Evolutionary conservation across 2,113 vertebrate genomes (phyloP), one percentile per base, ranked within the genome.

Genomic region (Siniperca chuatsi): DNA sequence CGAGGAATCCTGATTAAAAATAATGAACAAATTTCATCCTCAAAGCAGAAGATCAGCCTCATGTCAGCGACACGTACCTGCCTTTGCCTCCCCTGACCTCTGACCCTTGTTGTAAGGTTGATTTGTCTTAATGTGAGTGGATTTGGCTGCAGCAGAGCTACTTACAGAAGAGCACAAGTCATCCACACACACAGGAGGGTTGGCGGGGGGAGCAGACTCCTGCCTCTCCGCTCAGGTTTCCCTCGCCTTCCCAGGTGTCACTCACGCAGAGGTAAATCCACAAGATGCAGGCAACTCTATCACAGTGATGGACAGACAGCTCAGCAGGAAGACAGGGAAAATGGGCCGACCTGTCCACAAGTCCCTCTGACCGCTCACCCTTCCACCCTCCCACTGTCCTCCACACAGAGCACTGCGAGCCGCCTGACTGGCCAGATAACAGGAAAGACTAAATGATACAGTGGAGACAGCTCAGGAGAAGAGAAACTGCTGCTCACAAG

Each of bases 401-500:
- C 62, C 54, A 37, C 20, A 2, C 66, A 20, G 64, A 79, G 64
- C 58, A 5, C 46, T 8, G 75, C 2, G 0, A 46, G 48, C 44
- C 0, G 37, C 70, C 70, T 84, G 37, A 20, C 72, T 25, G 48
- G 25, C 48, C 79, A 74, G 79, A 83, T 35, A 73, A 58, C 72
- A 72, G 29, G 42, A 64, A 57, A 74, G 33, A 81, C 77, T 75
- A 48, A 77, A 75, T 58, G 74, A 84, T 29, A 76, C 66, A 86
- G 61, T 3, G 65, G 21, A 77, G 89, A 85, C 77, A 86, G 83
- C 88, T 89, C 83, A 92, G 90, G 62, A 84, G 91, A 82, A 64
- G 76, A 84, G 83, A 91, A 89, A 89, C 80, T 89, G 94, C 86
- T 89, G 91, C 91, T 87, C 88, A 78, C 82, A 87, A 87, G 85